phyloP scores from a whole-genome alignment of 2,797 vertebrate genomes.

The Semaprochilodus insignis region DNA sequence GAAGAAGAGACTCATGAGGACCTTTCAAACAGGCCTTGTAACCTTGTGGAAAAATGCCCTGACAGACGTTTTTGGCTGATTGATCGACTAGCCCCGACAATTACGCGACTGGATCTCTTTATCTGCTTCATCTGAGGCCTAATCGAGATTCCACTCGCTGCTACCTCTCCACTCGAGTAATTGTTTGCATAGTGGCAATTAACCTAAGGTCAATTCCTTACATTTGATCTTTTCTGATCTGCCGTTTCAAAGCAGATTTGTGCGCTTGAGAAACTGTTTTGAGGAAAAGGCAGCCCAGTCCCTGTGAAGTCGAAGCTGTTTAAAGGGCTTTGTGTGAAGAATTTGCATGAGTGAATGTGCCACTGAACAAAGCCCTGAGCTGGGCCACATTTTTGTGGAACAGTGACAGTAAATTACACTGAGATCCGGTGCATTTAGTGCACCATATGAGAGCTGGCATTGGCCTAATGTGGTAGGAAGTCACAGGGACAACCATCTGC shows the following conservation, averaged over 20 bases:
- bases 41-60: constrained; percentile 30
- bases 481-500: background rate
- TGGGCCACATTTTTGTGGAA: constrained; percentile 33
- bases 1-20: constrained; percentile 4
- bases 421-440: constrained; percentile 22
- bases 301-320: constrained; percentile 7
- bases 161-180: constrained; percentile 29
- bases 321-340: constrained; percentile 20
- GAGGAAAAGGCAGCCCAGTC: background rate
- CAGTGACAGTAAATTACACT: constrained; percentile 30
- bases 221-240: constrained; percentile 30
- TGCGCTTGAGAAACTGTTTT: constrained; percentile 16
- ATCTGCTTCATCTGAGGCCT: constrained; percentile 28
- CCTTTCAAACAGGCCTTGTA: constrained; percentile 2
- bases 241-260: constrained; percentile 5
- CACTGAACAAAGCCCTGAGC: constrained; percentile 13
- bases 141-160: constrained; percentile 21
- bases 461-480: constrained; percentile 7
- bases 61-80: constrained; percentile 23
- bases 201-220: constrained; percentile 38
- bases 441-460: background rate
- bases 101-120: constrained; percentile 13
- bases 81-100: constrained; percentile 36
- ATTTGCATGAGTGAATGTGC: constrained; percentile 23
- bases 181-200: constrained; percentile 38